phyloP scores from a whole-genome alignment of 2,888 invertebrate genomes.

The Melieria picta region DNA sequence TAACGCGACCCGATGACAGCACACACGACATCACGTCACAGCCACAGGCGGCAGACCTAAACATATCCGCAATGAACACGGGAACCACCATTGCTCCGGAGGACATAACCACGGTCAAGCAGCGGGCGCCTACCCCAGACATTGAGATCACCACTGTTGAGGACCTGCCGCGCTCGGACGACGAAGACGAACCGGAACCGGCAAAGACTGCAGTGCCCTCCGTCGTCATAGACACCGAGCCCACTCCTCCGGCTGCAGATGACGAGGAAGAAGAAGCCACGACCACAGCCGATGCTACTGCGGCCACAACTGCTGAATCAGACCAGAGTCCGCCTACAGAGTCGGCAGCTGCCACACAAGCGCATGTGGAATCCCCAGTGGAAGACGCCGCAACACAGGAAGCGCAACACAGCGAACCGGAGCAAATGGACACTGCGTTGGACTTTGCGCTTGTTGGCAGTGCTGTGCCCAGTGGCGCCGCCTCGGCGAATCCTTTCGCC shows the following conservation, averaged over 20 bases:
- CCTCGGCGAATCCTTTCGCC: slow-evolving; percentile 68
- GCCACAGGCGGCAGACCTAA: slow-evolving; percentile 58
- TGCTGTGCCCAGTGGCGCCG: slow-evolving; percentile 57
- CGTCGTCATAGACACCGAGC: slow-evolving; percentile 39
- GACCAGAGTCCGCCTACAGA: slow-evolving; percentile 60
- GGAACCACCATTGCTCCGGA: slow-evolving; percentile 53
- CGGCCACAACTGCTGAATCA: slow-evolving; percentile 46
- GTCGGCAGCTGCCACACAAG: slow-evolving; percentile 54
- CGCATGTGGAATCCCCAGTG: slow-evolving; percentile 47
- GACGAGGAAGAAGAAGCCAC: slow-evolving; percentile 38
- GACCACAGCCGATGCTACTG: slow-evolving; percentile 20
- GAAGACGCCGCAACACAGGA: slow-evolving; percentile 47
- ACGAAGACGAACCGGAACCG: slow-evolving; percentile 60
- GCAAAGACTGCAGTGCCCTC: slow-evolving; percentile 38
- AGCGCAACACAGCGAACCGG: slow-evolving; percentile 50
- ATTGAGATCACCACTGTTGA: slow-evolving; percentile 66
- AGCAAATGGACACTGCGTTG: slow-evolving; percentile 64
- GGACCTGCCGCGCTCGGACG: slow-evolving; percentile 63
- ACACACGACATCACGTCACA: slow-evolving; percentile 62
- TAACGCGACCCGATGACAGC: slow-evolving; percentile 63
- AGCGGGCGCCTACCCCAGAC: slow-evolving; percentile 63
- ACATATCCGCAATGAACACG: slow-evolving; percentile 46
- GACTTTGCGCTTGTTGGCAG: slow-evolving; percentile 56
- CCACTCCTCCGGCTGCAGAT: slow-evolving; percentile 37
- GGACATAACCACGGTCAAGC: slow-evolving; percentile 30